Percentiles rank a stretch among this genome's conserved stretches.
Evolutionary conservation across 2,113 vertebrate genomes (phyloP).

Genomic region (Tautogolabrus adspersus): DNA sequence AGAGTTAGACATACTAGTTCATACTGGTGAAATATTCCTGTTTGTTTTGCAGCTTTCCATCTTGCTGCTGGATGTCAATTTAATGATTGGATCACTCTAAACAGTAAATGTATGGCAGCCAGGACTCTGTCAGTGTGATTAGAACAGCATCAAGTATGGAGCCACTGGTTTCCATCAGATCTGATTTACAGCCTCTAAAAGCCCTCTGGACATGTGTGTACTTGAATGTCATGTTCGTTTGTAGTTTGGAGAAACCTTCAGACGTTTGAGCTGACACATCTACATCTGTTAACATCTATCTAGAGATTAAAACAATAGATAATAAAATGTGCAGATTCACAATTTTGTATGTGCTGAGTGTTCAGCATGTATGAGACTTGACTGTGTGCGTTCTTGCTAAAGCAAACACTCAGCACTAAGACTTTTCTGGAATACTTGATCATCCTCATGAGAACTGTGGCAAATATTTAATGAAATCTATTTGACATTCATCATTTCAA

Average conservation of each 20-base stretch:
- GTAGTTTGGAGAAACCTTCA: conserved; percentile 22
- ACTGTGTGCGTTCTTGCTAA: not conserved
- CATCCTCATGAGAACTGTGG: not conserved
- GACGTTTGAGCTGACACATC: conserved; percentile 3
- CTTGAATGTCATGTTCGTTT: conserved; percentile 37
- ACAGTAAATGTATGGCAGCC: conserved; percentile 15
- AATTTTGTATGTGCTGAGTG: not conserved
- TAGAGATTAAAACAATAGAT: not conserved
- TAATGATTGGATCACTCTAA: conserved; percentile 38
- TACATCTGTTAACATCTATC: not conserved
- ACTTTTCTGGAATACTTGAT: not conserved
- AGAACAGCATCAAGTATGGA: conserved; percentile 30
- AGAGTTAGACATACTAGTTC: not conserved
- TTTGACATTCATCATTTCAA: not conserved
- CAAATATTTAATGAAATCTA: not conserved
- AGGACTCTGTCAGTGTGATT: conserved; percentile 31
- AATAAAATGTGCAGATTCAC: not conserved
- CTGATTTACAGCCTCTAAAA: conserved; percentile 37
- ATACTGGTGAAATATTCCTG: conserved; percentile 12
- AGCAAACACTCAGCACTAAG: not conserved
- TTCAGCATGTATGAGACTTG: not conserved
- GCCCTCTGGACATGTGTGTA: conserved; percentile 25
- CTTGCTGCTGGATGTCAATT: conserved; percentile 2
- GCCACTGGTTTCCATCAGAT: conserved; percentile 41
- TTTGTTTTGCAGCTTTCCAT: conserved; percentile 37